Conservation (phyloP, 2,888 invertebrate species). For the Neoaliturus tenellus region DNA sequence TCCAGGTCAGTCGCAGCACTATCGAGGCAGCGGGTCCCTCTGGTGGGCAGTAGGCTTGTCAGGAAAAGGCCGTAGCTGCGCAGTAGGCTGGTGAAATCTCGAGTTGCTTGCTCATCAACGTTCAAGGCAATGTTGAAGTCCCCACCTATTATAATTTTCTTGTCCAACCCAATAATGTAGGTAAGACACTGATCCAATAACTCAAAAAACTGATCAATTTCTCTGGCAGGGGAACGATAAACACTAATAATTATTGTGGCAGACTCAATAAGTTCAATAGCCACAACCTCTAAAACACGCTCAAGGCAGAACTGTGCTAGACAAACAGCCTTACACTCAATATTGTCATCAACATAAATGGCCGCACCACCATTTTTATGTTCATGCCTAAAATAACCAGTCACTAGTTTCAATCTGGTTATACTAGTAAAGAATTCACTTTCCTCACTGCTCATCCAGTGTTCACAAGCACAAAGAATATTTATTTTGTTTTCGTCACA, state of each 20-base stretch:
- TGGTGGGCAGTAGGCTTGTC: neutral
- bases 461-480: neutral
- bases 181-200: neutral
- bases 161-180: neutral
- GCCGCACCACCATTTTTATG: neutral
- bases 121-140: neutral
- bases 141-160: neutral
- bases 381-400: neutral
- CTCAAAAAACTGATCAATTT: neutral
- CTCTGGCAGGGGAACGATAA: neutral
- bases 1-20: neutral
- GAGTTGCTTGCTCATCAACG: neutral
- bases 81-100: neutral
- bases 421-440: neutral
- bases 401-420: neutral
- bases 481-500: neutral
- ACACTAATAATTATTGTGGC: neutral
- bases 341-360: neutral
- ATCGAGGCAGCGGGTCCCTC: slow-evolving; percentile 1
- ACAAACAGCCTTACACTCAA: neutral
- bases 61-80: neutral
- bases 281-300: neutral
- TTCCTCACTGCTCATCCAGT: neutral
- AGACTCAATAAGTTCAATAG: neutral
- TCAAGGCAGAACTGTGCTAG: neutral